Evolutionary conservation across 2,113 vertebrate species (phyloP).

Genomic region (Scolopax mira): DNA sequence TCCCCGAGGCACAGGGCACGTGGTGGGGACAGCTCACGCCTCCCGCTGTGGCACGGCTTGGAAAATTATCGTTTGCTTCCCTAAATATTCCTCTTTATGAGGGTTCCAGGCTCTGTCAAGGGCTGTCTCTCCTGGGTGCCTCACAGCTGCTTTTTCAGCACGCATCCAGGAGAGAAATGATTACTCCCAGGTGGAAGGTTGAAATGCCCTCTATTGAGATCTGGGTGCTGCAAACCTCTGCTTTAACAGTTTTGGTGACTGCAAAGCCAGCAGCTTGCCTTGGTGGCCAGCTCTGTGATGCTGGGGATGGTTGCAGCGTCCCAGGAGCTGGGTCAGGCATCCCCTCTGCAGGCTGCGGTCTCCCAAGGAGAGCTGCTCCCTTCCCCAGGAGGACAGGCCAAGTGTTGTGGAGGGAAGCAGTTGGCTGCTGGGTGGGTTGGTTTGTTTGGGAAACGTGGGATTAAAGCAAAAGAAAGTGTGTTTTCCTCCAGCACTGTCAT

Average conservation of each 20-base stretch:
- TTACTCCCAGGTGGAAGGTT: not conserved
- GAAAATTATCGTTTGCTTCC: not conserved
- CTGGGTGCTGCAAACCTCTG: not conserved
- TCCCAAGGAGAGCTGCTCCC: rapidly evolving
- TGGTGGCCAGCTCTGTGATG: rapidly evolving
- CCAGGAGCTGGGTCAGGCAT: not conserved
- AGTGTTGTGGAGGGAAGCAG: not conserved
- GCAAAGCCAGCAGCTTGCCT: not conserved
- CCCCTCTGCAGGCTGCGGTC: rapidly evolving
- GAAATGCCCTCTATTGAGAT: not conserved
- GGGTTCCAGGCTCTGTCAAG: not conserved
- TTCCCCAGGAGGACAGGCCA: not conserved
- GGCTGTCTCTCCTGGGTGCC: not conserved
- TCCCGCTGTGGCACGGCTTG: not conserved
- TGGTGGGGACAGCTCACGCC: not conserved
- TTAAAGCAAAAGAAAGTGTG: conserved; percentile 16
- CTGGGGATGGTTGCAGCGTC: not conserved
- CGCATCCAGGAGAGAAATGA: rapidly evolving
- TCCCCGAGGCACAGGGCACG: not conserved
- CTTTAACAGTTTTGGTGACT: not conserved
- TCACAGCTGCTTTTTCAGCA: rapidly evolving
- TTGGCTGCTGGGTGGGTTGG: conserved; percentile 24
- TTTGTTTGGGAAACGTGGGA: conserved; percentile 48
- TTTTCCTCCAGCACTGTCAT: conserved; percentile 9
- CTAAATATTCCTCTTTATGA: not conserved